phyloP scores from a whole-genome alignment of 2,797 vertebrate species.

The Muraenolepis orangiensis region DNA sequence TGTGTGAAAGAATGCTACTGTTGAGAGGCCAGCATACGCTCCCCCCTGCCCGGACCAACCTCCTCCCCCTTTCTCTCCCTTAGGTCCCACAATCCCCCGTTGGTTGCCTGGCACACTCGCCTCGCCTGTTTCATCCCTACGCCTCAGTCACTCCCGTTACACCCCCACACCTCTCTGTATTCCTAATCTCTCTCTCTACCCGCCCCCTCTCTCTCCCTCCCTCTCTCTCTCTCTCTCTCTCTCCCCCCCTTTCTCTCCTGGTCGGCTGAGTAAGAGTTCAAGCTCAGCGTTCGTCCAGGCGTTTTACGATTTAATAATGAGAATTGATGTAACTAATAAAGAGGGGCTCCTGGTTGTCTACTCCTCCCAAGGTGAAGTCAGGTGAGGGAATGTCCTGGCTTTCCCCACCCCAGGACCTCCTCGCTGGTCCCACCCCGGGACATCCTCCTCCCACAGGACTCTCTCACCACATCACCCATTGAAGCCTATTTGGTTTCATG shows the following conservation, averaged over 20 bases:
- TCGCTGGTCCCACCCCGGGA: too few relatives aligned
- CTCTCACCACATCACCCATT: constrained; percentile 2
- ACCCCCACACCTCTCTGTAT: constrained; percentile 20
- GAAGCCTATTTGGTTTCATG: background rate
- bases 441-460: background rate
- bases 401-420: background rate
- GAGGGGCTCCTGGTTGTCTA: constrained; percentile 32
- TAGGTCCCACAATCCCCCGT: background rate
- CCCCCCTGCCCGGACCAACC: background rate
- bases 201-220: background rate
- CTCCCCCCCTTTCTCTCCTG: background rate
- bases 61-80: constrained; percentile 23
- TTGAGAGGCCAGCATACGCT: constrained; percentile 53
- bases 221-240: background rate
- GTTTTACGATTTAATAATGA: constrained; percentile 39
- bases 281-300: constrained; percentile 22
- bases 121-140: background rate
- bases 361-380: constrained; percentile 39
- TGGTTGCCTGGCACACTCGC: background rate
- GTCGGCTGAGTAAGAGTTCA: background rate
- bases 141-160: constrained; percentile 21
- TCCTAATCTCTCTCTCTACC: background rate
- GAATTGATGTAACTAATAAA: constrained; percentile 38
- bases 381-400: constrained; percentile 34
- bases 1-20: constrained; percentile 71